Evolutionary conservation across 2,797 vertebrate species (phyloP).

Genomic region (Xenentodon cancila): DNA sequence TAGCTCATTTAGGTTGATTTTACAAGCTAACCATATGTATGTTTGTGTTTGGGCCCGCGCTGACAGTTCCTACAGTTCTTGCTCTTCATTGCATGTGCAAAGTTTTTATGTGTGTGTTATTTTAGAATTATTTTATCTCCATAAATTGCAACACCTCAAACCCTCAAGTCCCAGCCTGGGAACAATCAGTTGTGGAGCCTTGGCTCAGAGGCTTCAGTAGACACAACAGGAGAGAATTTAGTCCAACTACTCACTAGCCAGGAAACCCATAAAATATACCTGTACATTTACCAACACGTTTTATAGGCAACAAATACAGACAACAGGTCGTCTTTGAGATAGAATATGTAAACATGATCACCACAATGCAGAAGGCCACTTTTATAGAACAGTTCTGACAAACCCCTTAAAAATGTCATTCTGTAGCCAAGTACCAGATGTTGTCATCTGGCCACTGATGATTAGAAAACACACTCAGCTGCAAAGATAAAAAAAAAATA

Average conservation of each 20-base stretch:
- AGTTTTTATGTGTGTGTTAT: slow-evolving; percentile 18
- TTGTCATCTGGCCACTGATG: slow-evolving; percentile 61
- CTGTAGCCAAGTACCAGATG: slow-evolving; percentile 41
- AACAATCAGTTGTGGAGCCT: slow-evolving; percentile 55
- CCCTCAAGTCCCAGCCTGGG: slow-evolving; percentile 51
- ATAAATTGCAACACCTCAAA: slow-evolving; percentile 48
- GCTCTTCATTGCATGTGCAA: slow-evolving; percentile 17
- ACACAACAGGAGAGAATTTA: slow-evolving; percentile 33
- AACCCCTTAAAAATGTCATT: slow-evolving; percentile 44
- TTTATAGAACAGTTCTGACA: slow-evolving; percentile 41
- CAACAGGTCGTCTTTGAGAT: slow-evolving; percentile 16
- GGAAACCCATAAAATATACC: slow-evolving; percentile 32
- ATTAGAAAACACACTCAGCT: slow-evolving; percentile 61
- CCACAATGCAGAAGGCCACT: slow-evolving; percentile 19
- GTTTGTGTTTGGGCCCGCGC: slow-evolving; percentile 46
- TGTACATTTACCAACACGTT: slow-evolving; percentile 25
- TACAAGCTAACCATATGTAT: slow-evolving; percentile 48
- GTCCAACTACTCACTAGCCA: slow-evolving; percentile 23
- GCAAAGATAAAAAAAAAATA: slow-evolving; percentile 48
- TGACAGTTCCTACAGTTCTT: slow-evolving; percentile 36
- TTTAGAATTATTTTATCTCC: slow-evolving; percentile 43
- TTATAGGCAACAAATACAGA: slow-evolving; percentile 22
- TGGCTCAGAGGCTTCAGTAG: slow-evolving; percentile 34
- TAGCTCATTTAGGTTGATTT: slow-evolving; percentile 54
- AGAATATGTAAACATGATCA: slow-evolving; percentile 22